phyloP scores from a whole-genome alignment of 2,113 vertebrate genomes.

The Axis porcinus region DNA sequence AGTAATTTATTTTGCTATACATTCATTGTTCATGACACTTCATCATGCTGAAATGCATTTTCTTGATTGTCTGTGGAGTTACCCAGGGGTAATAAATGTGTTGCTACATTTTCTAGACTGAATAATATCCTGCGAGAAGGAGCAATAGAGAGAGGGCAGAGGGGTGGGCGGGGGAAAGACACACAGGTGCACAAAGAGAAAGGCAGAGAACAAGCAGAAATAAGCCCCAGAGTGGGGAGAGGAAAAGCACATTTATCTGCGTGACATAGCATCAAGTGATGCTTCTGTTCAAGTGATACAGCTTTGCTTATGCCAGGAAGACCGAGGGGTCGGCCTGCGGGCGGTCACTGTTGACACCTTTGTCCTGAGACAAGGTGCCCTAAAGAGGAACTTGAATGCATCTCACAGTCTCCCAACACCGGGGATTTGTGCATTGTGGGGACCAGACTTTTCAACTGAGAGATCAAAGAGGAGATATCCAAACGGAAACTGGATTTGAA shows the following conservation, averaged over 20 bases:
- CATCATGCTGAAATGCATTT: slow-evolving; percentile 64
- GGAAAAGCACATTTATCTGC: background rate
- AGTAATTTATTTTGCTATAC: slow-evolving; percentile 58
- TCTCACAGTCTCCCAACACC: background rate
- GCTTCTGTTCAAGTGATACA: background rate
- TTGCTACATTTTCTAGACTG: slow-evolving; percentile 43
- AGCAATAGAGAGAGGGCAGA: background rate
- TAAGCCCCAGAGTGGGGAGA: background rate
- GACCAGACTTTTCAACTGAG: slow-evolving; percentile 19
- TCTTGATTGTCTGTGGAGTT: slow-evolving; percentile 59
- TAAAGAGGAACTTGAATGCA: slow-evolving; percentile 4
- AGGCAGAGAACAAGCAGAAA: background rate
- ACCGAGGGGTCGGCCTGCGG: background rate
- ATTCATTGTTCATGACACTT: slow-evolving; percentile 44
- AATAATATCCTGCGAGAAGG: background rate
- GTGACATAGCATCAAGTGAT: background rate
- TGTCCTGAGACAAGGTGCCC: background rate
- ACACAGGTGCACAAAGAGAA: background rate
- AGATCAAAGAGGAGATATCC: slow-evolving; percentile 49
- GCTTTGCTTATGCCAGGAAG: background rate
- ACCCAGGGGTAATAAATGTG: slow-evolving; percentile 51
- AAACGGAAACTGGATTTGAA: slow-evolving; percentile 44
- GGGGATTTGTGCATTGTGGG: background rate
- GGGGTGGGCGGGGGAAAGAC: background rate
- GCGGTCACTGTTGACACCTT: background rate